Evolutionary conservation across 2,113 vertebrate genomes (phyloP).

Genomic region (Eonycteris spelaea): DNA sequence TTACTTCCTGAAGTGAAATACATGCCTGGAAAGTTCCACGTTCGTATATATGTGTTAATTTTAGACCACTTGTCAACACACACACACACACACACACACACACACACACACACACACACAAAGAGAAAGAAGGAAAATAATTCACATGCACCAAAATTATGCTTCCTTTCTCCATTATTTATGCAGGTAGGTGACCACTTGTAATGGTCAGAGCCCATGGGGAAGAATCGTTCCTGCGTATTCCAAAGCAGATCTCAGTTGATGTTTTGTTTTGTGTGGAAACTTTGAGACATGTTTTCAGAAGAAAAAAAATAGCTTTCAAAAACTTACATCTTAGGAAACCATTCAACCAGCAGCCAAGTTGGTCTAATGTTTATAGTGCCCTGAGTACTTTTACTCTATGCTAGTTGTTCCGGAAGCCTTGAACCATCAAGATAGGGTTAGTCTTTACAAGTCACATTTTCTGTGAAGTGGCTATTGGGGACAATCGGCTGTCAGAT

Average conservation of each 20-base stretch:
- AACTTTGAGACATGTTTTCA: conserved; percentile 74
- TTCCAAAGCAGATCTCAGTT: conserved; percentile 60
- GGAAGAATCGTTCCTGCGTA: conserved; percentile 38
- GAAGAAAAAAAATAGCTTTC: conserved; percentile 69
- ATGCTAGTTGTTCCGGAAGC: conserved; percentile 80
- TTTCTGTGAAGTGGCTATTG: conserved; percentile 87
- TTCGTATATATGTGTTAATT: not conserved
- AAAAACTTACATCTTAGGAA: conserved; percentile 75
- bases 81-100: not conserved
- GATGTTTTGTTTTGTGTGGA: conserved; percentile 74
- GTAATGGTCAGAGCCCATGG: not conserved
- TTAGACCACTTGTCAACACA: not conserved
- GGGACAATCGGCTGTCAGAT: conserved; percentile 84
- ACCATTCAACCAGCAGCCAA: conserved; percentile 78
- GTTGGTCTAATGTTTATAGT: conserved; percentile 83
- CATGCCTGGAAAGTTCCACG: not conserved
- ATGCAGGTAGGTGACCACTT: not conserved
- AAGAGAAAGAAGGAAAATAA: not conserved
- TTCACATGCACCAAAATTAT: not conserved
- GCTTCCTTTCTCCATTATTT: not conserved
- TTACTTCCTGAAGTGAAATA: not conserved
- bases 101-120: not conserved
- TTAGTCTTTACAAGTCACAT: conserved; percentile 88
- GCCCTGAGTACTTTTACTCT: conserved; percentile 81
- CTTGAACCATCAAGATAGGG: conserved; percentile 85